Evolutionary conservation across 2,113 vertebrate species (phyloP), one percentile per base, ranked within the genome.

Genomic region (Willisornis vidua): DNA sequence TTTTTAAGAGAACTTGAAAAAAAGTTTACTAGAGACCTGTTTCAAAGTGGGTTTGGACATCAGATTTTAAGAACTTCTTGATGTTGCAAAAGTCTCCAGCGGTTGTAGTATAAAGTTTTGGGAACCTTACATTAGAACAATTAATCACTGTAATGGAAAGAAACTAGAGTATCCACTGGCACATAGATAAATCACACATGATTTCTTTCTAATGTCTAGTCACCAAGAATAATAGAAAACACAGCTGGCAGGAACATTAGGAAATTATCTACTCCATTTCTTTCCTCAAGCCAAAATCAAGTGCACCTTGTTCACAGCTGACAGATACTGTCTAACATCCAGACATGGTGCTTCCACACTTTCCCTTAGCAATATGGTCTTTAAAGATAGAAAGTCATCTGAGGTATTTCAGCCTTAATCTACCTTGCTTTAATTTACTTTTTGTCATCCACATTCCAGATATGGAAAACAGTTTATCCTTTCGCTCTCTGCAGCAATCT

Each of bases 171-270:
- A 89, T 89, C 73, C 77, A 79, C 79, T 76, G 87, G 37, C 77
- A 93, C 71, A 72, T 17, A 96, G 72, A 96, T 96, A 88, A 96
- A 96, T 96, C 94, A 95, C 72, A 85, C 51, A 74, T 86, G 67
- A 93, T 79, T 94, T 89, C 88, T 94, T 85, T 74, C 72, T 49
- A 82, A 82, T 58, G 72, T 76, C 84, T 78, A 82, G 58, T 82
- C 66, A 76, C 67, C 28, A 67, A 89, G 79, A 83, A 86, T 86
- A 97, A 92, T 77, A 86, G 73, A 93, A 93, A 88, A 86, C 76
- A 85, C 72, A 94, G 65, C 72, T 90, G 79, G 82, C 51, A 86
- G 63, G 63, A 84, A 54, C 7, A 2, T 74, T 73, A 83, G 46
- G 31, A 92, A 71, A 90, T 95, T 93, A 90, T 83, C 83, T 90